Percentiles rank a stretch among this genome's conserved stretches.
These are phyloP conservation scores for Drosophila tanythrix DNA, from an alignment of 2,888 invertebrate genomes.

Conservation along the genomic window DNA sequence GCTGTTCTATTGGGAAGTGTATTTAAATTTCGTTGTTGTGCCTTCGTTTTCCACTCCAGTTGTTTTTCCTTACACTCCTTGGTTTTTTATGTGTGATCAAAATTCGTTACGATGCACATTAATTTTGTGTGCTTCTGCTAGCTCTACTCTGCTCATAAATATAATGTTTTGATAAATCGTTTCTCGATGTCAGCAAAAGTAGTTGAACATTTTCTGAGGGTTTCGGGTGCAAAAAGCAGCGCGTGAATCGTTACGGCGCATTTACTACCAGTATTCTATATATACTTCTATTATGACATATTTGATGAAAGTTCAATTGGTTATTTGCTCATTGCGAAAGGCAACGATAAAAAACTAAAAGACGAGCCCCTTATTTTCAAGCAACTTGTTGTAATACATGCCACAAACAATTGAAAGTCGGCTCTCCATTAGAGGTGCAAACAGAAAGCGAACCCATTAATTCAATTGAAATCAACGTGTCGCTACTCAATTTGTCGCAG, in stretches of 20 bases:
- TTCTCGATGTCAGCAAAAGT: slow-evolving; percentile 45
- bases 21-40: background rate
- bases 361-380: slow-evolving; percentile 32
- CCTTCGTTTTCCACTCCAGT: background rate
- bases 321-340: slow-evolving; percentile 2
- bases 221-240: slow-evolving; percentile 45
- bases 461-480: slow-evolving; percentile 42
- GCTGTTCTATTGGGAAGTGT: background rate
- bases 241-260: slow-evolving; percentile 55
- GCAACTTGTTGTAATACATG: background rate
- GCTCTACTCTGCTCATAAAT: slow-evolving; percentile 6
- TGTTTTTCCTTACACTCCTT: background rate
- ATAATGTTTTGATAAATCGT: slow-evolving; percentile 55
- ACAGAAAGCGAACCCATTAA: slow-evolving; percentile 57
- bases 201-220: slow-evolving; percentile 9
- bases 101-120: slow-evolving; percentile 18
- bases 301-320: slow-evolving; percentile 10
- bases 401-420: slow-evolving; percentile 21
- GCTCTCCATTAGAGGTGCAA: slow-evolving; percentile 59
- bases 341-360: slow-evolving; percentile 1
- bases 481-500: slow-evolving; percentile 5
- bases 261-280: slow-evolving; percentile 2
- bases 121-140: slow-evolving; percentile 15
- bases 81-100: slow-evolving; percentile 22
- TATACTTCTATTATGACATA: background rate